These are phyloP conservation scores for Buphagus erythrorhynchus DNA, from an alignment of 2,797 vertebrate genomes.

Conservation along the genomic window DNA sequence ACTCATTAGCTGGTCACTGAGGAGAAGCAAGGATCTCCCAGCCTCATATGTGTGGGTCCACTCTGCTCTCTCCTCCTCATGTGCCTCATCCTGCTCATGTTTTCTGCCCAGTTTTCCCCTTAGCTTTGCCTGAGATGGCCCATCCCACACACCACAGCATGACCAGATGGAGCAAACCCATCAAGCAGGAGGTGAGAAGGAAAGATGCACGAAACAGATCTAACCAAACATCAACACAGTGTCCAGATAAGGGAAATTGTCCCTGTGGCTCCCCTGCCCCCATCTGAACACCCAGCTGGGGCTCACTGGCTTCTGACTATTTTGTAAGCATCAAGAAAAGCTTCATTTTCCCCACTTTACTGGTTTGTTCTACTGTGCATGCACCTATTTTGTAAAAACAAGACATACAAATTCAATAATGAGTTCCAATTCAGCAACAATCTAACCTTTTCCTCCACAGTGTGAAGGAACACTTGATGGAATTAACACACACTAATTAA, in stretches of 20 bases:
- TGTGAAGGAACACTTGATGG: not conserved
- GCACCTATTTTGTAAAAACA: not conserved
- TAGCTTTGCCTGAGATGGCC: not conserved
- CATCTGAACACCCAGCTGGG: not conserved
- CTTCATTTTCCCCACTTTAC: not conserved
- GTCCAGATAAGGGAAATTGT: not conserved
- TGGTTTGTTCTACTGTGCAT: not conserved
- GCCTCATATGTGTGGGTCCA: fast-evolving
- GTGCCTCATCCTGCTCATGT: not conserved
- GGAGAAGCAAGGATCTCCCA: not conserved
- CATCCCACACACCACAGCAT: not conserved
- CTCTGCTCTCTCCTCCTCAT: not conserved
- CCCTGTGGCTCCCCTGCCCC: fast-evolving
- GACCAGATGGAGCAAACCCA: not conserved
- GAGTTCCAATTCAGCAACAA: not conserved
- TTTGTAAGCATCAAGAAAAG: not conserved
- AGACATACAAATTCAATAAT: not conserved
- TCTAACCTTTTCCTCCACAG: not conserved
- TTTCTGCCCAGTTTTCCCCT: not conserved
- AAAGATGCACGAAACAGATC: not conserved
- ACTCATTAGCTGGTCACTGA: not conserved
- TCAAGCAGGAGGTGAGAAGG: not conserved
- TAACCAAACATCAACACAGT: not conserved
- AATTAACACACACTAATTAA: constrained; percentile 25
- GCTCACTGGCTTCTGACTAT: not conserved